Conservation (phyloP, 2,797 vertebrate genomes). For the Mionectes olivaceus region DNA sequence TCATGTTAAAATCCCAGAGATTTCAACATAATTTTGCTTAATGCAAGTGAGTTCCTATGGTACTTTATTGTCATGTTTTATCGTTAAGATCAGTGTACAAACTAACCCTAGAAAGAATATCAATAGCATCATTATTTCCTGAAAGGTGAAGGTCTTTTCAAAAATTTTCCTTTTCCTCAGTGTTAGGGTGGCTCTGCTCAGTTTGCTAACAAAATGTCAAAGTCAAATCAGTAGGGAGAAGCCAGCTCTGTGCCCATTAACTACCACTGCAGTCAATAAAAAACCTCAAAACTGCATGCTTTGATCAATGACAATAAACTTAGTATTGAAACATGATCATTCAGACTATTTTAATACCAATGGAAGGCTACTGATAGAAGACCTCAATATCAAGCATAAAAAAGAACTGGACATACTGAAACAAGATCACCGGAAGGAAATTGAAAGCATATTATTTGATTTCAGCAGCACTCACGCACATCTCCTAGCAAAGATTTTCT, state of each 20-base stretch:
- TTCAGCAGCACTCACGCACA: slow-evolving; percentile 86
- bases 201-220: not conserved
- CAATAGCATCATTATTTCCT: not conserved
- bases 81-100: not conserved
- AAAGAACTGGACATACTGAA: slow-evolving; percentile 81
- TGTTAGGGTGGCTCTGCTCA: not conserved
- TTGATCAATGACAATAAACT: not conserved
- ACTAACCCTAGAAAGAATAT: not conserved
- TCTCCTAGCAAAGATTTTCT: slow-evolving; percentile 89
- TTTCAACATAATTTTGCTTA: not conserved
- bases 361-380: slow-evolving; percentile 70
- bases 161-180: not conserved
- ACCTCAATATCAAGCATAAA: slow-evolving; percentile 76
- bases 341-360: slow-evolving; percentile 8
- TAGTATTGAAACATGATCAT: not conserved
- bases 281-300: slow-evolving; percentile 1
- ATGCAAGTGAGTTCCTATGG: not conserved
- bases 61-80: not conserved
- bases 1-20: not conserved
- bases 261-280: not conserved
- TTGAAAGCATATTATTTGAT: slow-evolving; percentile 86
- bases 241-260: not conserved
- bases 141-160: not conserved
- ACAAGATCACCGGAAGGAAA: slow-evolving; percentile 85
- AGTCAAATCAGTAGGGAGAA: not conserved